Conservation (phyloP, 2,113 vertebrate species). For the Hymenochirus boettgeri region DNA sequence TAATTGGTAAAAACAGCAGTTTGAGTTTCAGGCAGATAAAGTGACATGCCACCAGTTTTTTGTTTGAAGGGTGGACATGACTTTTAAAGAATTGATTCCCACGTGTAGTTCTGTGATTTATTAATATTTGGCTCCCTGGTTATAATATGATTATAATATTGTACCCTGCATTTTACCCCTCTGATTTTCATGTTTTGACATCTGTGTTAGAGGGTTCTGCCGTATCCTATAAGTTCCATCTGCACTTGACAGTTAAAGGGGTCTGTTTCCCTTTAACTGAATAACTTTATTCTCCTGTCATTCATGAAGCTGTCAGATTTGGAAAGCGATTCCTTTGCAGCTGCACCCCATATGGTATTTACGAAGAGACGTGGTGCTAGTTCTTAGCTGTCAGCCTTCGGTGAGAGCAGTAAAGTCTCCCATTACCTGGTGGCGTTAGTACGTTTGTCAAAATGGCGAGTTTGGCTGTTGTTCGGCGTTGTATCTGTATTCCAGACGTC, state of each 20-base stretch:
- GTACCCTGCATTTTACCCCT: too few relatives aligned
- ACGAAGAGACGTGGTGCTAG: constrained; percentile 3
- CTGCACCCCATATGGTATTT: constrained; percentile 19
- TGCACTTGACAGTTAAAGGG: constrained; percentile 44
- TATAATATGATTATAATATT: too few relatives aligned
- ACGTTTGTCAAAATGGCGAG: background rate
- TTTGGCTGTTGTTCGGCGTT: background rate
- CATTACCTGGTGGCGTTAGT: background rate
- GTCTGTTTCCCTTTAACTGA: background rate
- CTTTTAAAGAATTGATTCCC: too few relatives aligned
- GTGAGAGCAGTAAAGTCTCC: constrained; percentile 20
- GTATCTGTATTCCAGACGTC: constrained; percentile 20
- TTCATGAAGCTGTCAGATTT: constrained; percentile 17
- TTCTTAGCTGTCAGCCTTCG: background rate
- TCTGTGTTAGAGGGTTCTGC: too few relatives aligned
- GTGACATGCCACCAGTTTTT: too few relatives aligned
- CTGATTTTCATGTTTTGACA: too few relatives aligned
- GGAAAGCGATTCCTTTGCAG: constrained; percentile 1
- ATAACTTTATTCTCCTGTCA: background rate
- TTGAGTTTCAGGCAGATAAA: too few relatives aligned
- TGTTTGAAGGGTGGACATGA: too few relatives aligned
- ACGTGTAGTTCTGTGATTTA: too few relatives aligned
- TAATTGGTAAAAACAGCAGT: too few relatives aligned
- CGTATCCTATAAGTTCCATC: too few relatives aligned
- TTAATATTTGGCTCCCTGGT: too few relatives aligned